Evolutionary conservation across 2,113 vertebrate species (phyloP), one percentile per base, ranked within the genome.

Genomic region (Nicator chloris): DNA sequence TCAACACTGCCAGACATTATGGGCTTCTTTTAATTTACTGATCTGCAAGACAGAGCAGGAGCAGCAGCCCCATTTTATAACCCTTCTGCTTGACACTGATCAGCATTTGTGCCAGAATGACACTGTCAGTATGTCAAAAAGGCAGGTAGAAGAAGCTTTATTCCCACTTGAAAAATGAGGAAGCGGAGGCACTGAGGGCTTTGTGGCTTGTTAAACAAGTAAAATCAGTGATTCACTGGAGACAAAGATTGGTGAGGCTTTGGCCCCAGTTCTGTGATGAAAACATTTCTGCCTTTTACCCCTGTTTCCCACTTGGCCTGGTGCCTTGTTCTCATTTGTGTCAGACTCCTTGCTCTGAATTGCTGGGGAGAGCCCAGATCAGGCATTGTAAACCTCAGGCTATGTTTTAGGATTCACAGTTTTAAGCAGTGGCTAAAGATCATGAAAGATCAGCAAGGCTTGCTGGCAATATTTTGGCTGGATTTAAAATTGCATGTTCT

Each of bases 401-500:
- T 37, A 47, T 70, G 59, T 54, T 66, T 77, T 40, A 40, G 42
- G 76, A 78, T 71, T 77, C 3, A 2, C 16, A 12, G 39, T 70
- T 94, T 90, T 73, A 59, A 90, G 53, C 26, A 56, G 78, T 40
- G 88, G 76, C 79, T 70, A 27, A 81, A 83, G 76, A 80, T 81
- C 90, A 45, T 15, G 47, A 56, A 72, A 63, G 47, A 92, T 75
- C 54, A 70, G 33, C 26, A 42, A 68, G 71, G 31, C 60, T 76
- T 54, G 45, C 51, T 83, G 93, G 75, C 72, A 78, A 57, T 86
- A 56, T 88, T 96, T 83, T 94, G 92, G 57, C 69, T 92, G 65
- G 61, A 75, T 86, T 84, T 84, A 78, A 96, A 95, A 90, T 73
- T 83, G 37, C 37, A 31, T 64, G 76, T 92, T 95, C 88, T 86